A percentile compares a stretch with the other conserved stretches of the same genome.
Conservation (phyloP, 2,888 invertebrate species). For the Arctia plantaginis region DNA sequence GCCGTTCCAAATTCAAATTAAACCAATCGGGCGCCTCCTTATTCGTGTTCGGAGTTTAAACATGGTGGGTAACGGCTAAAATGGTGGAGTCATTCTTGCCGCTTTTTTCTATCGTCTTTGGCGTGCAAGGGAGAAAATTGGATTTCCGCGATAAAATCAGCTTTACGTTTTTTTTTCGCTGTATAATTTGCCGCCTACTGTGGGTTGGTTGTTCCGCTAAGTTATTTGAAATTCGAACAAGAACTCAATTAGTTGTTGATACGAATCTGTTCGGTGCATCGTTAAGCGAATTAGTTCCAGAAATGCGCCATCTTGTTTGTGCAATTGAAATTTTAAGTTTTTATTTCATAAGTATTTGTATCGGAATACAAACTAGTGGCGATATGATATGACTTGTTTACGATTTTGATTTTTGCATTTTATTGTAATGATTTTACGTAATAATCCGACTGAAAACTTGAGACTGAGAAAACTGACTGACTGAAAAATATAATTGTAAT, state of each 20-base stretch:
- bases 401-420: no score
- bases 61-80: slow-evolving; percentile 83
- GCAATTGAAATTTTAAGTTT: slow-evolving; percentile 28
- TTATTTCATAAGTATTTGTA: slow-evolving; percentile 9
- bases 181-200: slow-evolving; percentile 77
- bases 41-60: slow-evolving; percentile 84
- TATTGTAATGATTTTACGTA: no score
- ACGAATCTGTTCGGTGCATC: slow-evolving; percentile 58
- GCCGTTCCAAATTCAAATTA: slow-evolving; percentile 86
- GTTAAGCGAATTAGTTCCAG: slow-evolving; percentile 42
- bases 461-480: no score
- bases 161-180: slow-evolving; percentile 76
- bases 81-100: slow-evolving; percentile 85
- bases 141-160: slow-evolving; percentile 86
- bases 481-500: no score
- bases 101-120: slow-evolving; percentile 86
- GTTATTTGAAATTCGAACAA: slow-evolving; percentile 75
- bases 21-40: slow-evolving; percentile 86
- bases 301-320: slow-evolving; percentile 39
- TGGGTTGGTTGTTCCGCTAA: slow-evolving; percentile 72
- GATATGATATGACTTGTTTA: no score
- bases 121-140: slow-evolving; percentile 86
- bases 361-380: no score
- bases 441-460: no score
- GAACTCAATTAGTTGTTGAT: slow-evolving; percentile 78